These are phyloP conservation scores for Channa striata DNA, from an alignment of 2,797 vertebrate species.

Conservation along the genomic window DNA sequence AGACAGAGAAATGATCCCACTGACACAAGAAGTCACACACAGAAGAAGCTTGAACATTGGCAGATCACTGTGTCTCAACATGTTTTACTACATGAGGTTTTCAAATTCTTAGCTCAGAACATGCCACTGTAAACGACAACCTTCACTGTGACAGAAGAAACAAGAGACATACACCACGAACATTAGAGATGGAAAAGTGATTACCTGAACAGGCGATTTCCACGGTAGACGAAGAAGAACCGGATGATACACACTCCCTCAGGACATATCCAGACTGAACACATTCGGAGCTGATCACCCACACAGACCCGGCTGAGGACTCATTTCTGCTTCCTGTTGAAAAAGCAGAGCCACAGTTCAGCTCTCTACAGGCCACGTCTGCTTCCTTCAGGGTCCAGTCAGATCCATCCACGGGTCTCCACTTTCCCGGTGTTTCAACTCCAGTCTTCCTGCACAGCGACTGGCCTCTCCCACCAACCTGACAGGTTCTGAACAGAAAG, in stretches of 20 bases:
- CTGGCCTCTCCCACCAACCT: slow-evolving; percentile 5
- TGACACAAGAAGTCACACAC: too few relatives aligned
- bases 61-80: too few relatives aligned
- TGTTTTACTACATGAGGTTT: too few relatives aligned
- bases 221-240: background rate
- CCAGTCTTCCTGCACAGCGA: slow-evolving; percentile 11
- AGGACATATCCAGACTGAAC: background rate
- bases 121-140: too few relatives aligned
- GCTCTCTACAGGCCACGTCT: background rate
- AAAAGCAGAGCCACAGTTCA: slow-evolving; percentile 12
- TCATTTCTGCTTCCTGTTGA: fast-evolving
- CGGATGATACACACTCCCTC: background rate
- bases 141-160: too few relatives aligned
- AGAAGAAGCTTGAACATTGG: too few relatives aligned
- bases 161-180: too few relatives aligned
- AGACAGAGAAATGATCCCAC: background rate
- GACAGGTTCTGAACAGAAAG: background rate
- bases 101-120: too few relatives aligned
- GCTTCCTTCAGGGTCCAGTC: slow-evolving; percentile 1
- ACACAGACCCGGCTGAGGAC: fast-evolving
- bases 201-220: slow-evolving; percentile 11
- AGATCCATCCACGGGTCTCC: background rate
- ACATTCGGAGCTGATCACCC: background rate
- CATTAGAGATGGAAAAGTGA: too few relatives aligned
- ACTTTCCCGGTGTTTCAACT: background rate